Conservation (phyloP, 1,140 invertebrate species). For the Formica selysi region DNA sequence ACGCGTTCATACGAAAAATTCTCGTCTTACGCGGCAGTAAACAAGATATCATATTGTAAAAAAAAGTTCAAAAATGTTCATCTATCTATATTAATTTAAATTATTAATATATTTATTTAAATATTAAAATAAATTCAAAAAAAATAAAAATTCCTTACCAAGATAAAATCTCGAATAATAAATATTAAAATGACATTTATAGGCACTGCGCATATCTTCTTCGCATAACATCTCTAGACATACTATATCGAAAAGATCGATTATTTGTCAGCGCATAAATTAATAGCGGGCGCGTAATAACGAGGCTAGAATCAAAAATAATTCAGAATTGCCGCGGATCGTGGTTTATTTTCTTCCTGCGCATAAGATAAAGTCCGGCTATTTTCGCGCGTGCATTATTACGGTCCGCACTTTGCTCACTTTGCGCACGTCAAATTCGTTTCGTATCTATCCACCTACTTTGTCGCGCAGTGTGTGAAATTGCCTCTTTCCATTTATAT, state of each 20-base stretch:
- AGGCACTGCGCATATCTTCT: background rate
- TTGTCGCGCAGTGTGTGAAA: constrained; percentile 22
- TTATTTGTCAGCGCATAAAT: constrained; percentile 46
- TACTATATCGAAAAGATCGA: background rate
- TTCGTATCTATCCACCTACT: constrained; percentile 16
- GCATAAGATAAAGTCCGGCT: constrained; percentile 76
- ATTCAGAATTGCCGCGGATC: constrained; percentile 72
- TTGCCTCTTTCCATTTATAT: constrained; percentile 35
- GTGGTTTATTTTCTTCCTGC: constrained; percentile 79
- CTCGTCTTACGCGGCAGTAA: background rate
- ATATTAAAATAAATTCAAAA: background rate
- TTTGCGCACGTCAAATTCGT: constrained; percentile 66
- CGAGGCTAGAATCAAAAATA: constrained; percentile 72
- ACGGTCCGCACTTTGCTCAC: constrained; percentile 20
- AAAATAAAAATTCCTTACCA: background rate
- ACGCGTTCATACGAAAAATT: background rate
- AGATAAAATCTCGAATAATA: background rate
- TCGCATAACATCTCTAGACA: background rate
- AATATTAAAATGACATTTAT: background rate
- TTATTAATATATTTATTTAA: too few species aligned
- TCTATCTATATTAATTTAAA: background rate
- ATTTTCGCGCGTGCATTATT: constrained; percentile 73
- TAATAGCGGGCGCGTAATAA: constrained; percentile 62
- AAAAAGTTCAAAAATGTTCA: background rate
- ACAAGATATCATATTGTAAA: background rate